A percentile compares a stretch with the other conserved stretches of the same genome.
Conservation (phyloP, 2,888 invertebrate genomes). For the Synanthedon myopaeformis region DNA sequence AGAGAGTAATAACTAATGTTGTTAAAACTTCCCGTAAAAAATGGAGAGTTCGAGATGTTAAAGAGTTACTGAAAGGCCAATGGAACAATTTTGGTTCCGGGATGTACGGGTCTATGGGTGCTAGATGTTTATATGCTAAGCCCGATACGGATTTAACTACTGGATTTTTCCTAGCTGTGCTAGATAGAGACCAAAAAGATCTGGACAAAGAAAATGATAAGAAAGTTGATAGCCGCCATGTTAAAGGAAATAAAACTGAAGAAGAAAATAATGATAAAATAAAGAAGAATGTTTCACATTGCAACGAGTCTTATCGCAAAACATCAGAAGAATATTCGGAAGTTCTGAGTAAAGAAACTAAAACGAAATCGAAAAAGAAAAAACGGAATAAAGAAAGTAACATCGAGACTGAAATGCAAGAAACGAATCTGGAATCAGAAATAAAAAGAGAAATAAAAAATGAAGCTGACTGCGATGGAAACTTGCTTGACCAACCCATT, state of each 20-base stretch:
- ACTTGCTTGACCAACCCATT: too few species aligned
- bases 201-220: slow-evolving; percentile 19
- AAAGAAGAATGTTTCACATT: slow-evolving; percentile 4
- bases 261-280: slow-evolving; percentile 1
- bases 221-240: slow-evolving; percentile 1
- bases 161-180: slow-evolving; percentile 95
- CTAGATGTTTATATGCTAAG: slow-evolving; percentile 82
- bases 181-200: slow-evolving; percentile 74
- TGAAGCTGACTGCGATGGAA: neutral
- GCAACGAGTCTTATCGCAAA: slow-evolving; percentile 10
- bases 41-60: slow-evolving; percentile 74
- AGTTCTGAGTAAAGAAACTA: slow-evolving; percentile 1
- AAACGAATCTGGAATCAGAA: slow-evolving; percentile 1
- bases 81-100: slow-evolving; percentile 79
- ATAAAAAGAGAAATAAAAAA: slow-evolving; percentile 9
- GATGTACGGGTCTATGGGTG: slow-evolving; percentile 75
- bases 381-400: slow-evolving; percentile 6
- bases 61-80: slow-evolving; percentile 69
- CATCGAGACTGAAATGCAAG: neutral
- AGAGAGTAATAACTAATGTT: slow-evolving; percentile 84
- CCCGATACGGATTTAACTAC: slow-evolving; percentile 85
- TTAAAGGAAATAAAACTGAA: slow-evolving; percentile 3
- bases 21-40: slow-evolving; percentile 64
- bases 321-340: slow-evolving; percentile 3
- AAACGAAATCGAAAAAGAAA: slow-evolving; percentile 11